A percentile compares a stretch with the other conserved stretches of the same genome.
Conservation (phyloP, 2,113 vertebrate genomes). For the Vulpes lagopus region DNA sequence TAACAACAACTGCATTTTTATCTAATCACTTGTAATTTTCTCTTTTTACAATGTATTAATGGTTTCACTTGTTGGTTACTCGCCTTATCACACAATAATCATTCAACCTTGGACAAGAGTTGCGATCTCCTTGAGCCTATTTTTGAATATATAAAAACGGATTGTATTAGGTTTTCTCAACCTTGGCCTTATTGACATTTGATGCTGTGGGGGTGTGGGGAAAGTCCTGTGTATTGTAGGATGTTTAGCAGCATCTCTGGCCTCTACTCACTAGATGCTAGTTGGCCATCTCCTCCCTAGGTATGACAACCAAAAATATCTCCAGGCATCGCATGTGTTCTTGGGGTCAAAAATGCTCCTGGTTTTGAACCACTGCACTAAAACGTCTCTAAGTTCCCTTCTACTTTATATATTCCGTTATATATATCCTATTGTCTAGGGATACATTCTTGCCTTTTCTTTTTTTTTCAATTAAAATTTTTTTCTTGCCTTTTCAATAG, state of each 20-base stretch:
- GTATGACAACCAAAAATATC: background rate
- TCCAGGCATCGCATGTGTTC: background rate
- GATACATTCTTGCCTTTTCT: background rate
- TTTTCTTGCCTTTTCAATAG: background rate
- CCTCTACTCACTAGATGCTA: background rate
- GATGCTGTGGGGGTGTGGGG: background rate
- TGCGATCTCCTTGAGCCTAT: background rate
- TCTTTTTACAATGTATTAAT: background rate
- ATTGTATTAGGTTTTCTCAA: background rate
- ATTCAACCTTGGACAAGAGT: background rate
- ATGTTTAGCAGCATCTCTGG: background rate
- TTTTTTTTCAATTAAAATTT: too few species aligned
- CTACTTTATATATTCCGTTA: background rate
- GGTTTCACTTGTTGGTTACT: background rate
- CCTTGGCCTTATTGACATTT: background rate
- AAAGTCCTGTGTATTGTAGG: background rate
- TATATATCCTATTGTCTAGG: background rate
- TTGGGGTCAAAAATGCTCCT: background rate
- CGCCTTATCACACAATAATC: background rate
- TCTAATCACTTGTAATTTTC: background rate
- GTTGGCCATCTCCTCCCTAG: background rate
- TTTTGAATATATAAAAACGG: background rate
- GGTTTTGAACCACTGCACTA: background rate
- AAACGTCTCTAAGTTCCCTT: background rate
- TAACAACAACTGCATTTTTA: background rate